These are phyloP conservation scores for Plotosus lineatus DNA, from an alignment of 2,113 vertebrate species.

Conservation along the genomic window DNA sequence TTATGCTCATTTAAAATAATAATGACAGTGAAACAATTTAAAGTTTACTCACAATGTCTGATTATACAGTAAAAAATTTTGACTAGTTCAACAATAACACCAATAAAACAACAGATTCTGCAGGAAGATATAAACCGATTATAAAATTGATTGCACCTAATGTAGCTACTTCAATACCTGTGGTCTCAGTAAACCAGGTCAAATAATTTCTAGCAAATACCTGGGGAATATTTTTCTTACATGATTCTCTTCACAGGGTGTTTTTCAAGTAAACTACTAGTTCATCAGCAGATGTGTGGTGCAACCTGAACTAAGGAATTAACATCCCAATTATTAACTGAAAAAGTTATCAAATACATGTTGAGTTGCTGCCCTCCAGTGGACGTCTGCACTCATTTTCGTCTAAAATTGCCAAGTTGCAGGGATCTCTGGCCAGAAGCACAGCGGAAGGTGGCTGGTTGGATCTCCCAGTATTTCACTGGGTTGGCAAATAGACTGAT, in stretches of 20 bases:
- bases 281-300: constrained; percentile 31
- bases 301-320: constrained; percentile 17
- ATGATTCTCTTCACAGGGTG: constrained; percentile 22
- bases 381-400: constrained; percentile 54
- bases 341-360: constrained; percentile 17
- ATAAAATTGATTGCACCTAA: constrained; percentile 28
- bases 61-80: background rate
- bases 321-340: background rate
- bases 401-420: constrained; percentile 89
- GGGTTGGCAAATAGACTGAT: constrained; percentile 96
- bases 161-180: constrained; percentile 13
- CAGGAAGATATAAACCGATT: constrained; percentile 7
- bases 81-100: background rate
- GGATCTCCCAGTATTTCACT: constrained; percentile 90
- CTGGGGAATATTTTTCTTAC: background rate
- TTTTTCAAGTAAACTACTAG: constrained; percentile 48
- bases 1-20: background rate
- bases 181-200: background rate
- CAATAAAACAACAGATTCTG: background rate
- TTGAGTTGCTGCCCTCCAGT: constrained; percentile 39
- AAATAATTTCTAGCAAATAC: background rate
- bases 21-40: background rate
- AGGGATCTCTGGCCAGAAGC: constrained; percentile 83
- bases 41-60: background rate
- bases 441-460: constrained; percentile 90